Base-by-base conservation (phyloP, 2,113 vertebrate genomes). In the Eulemur macaco region DNA sequence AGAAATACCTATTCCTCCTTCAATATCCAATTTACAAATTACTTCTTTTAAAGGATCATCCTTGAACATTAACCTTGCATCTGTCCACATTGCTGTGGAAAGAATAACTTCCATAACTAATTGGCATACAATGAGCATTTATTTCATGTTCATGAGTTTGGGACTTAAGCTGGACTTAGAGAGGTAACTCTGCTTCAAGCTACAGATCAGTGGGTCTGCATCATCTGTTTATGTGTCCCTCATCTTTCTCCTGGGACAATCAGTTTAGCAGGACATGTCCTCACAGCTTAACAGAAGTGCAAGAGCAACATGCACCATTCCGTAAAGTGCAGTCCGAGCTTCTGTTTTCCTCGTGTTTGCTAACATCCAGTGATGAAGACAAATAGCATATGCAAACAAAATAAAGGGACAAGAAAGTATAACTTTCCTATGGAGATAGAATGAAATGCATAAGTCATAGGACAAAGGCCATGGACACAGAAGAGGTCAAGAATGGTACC, bases 1-100 rank as follows among this genome's bases (percentile, higher is more conserved):
- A 29, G 47, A 60, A 52, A 90, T 64, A 78, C 29, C 17, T 58
- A 34, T 52, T 31, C 15, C 12, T 93, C 25, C 54, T 54, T 93
- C 73, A 91, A 95, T 95, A 73, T 50, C 34, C 63, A 60, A 29
- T 54, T 93, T 74, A 88, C 25, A 83, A 68, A 50, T 66, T 63
- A 83, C 6, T 86, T 34, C 68, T 50, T 47, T 21, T 54, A 54
- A 86, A 89, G 47, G 31, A 50, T 83, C 20, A 42, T 37, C 17
- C 29, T 89, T 88, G 60, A 85, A n/a, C 18, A 88, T 88, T 17
- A 66, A 66, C 8, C 31, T 6, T 31, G 23, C 85, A 14, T 29
- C 66, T n/a, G 5, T 5, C 78, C 78, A 80, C 64, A 94, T 11
- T 34, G 11, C 25, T 60, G 2, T 58, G 39, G 29, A 91, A 94